Percentiles rank a stretch among this genome's conserved stretches.
Evolutionary conservation across 1,140 invertebrate species (phyloP).

Genomic region (Neodiprion lecontei): DNA sequence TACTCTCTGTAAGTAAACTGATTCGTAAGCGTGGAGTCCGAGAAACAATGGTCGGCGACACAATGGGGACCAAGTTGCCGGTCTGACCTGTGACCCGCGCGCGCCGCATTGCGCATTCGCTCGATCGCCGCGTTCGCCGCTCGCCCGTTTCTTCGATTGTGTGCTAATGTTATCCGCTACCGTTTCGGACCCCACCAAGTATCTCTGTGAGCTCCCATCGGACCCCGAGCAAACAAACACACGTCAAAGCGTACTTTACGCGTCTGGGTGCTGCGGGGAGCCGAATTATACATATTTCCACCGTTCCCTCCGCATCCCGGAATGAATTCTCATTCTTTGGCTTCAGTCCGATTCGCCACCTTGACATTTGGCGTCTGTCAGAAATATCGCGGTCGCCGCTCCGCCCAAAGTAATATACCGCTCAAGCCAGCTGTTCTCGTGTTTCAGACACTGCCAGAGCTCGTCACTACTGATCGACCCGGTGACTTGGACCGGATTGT

Average conservation of each 20-base stretch:
- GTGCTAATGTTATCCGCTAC: slow-evolving; percentile 59
- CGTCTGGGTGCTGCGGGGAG: slow-evolving; percentile 15
- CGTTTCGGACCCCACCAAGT: slow-evolving; percentile 38
- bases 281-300: not conserved
- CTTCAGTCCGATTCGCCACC: not conserved
- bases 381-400: too few relatives aligned
- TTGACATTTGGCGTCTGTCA: too few relatives aligned
- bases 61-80: slow-evolving; percentile 60
- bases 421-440: not conserved
- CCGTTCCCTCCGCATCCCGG: not conserved
- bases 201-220: slow-evolving; percentile 3
- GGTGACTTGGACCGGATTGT: too few relatives aligned
- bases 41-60: slow-evolving; percentile 54
- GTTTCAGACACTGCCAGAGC: not conserved
- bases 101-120: slow-evolving; percentile 41
- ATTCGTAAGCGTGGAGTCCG: slow-evolving; percentile 60
- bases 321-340: not conserved
- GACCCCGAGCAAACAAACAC: slow-evolving; percentile 10
- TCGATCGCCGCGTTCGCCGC: slow-evolving; percentile 44
- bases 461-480: too few relatives aligned
- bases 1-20: slow-evolving; percentile 32
- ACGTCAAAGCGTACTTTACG: slow-evolving; percentile 11
- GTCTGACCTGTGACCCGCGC: slow-evolving; percentile 55
- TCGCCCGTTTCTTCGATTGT: slow-evolving; percentile 55
- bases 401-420: too few relatives aligned